Conservation (phyloP, 2,888 invertebrate species). For the Maniola hyperantus region DNA sequence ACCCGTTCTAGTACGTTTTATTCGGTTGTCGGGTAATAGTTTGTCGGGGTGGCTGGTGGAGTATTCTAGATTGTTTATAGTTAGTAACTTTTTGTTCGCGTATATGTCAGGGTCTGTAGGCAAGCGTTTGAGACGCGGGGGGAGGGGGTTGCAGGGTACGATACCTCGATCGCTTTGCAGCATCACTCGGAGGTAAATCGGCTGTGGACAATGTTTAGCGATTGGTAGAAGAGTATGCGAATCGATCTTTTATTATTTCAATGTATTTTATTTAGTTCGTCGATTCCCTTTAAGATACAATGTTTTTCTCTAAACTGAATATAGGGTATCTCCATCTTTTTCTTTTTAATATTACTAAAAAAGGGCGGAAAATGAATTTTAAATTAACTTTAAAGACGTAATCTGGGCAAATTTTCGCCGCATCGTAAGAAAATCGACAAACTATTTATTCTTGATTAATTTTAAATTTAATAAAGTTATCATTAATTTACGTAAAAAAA, state of each 20-base stretch:
- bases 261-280: constrained; percentile 4
- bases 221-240: constrained; percentile 31
- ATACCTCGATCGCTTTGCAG: constrained; percentile 90
- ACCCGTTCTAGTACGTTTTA: constrained; percentile 58
- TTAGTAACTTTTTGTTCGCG: constrained; percentile 45
- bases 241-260: constrained; percentile 7
- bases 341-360: too few species aligned
- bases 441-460: background rate
- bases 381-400: too few species aligned
- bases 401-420: background rate
- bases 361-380: too few species aligned
- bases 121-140: constrained; percentile 51
- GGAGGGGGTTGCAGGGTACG: constrained; percentile 77
- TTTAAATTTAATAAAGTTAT: too few species aligned
- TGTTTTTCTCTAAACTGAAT: too few species aligned
- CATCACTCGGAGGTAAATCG: constrained; percentile 89
- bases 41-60: constrained; percentile 47
- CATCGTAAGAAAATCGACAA: background rate
- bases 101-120: constrained; percentile 62
- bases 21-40: constrained; percentile 47
- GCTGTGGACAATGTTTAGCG: constrained; percentile 77
- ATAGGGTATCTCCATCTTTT: background rate
- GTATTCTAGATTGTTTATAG: constrained; percentile 34
- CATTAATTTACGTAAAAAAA: background rate
- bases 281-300: constrained; percentile 5